These are phyloP conservation scores for Champsocephalus gunnari DNA, from an alignment of 2,797 vertebrate genomes.

Conservation along the genomic window DNA sequence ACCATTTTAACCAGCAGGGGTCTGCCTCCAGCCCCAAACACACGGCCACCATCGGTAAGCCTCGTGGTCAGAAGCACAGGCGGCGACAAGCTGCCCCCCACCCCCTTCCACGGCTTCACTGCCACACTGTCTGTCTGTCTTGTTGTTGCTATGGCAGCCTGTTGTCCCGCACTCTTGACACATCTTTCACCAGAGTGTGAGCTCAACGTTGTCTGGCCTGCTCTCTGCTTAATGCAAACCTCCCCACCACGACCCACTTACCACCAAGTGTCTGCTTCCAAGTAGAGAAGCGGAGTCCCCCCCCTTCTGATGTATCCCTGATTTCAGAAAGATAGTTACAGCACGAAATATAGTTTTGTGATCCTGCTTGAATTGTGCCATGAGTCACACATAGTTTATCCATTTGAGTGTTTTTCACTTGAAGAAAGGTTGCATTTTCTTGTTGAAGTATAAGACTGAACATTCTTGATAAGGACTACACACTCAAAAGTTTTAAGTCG, in stretches of 20 bases:
- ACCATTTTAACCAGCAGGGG: constrained; percentile 88
- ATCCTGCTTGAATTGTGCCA: too few relatives aligned
- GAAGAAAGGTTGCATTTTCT: too few relatives aligned
- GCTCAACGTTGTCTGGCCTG: constrained; percentile 57
- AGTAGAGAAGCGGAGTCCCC: background rate
- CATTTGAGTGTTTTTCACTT: too few relatives aligned
- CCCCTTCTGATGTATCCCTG: too few relatives aligned
- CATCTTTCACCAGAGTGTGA: constrained; percentile 49
- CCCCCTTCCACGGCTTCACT: constrained; percentile 34
- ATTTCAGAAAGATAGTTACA: too few relatives aligned
- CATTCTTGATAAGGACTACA: too few relatives aligned
- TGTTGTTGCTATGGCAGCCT: constrained; percentile 50
- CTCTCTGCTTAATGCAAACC: constrained; percentile 59
- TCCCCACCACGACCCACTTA: constrained; percentile 24
- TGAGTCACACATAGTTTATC: too few relatives aligned
- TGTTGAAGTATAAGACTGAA: too few relatives aligned
- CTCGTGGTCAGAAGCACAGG: constrained; percentile 54
- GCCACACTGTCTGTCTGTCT: constrained; percentile 65
- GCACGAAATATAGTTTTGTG: too few relatives aligned
- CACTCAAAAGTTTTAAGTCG: too few relatives aligned
- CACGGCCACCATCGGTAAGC: constrained; percentile 85
- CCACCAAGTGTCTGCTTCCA: constrained; percentile 54
- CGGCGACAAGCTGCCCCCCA: constrained; percentile 20
- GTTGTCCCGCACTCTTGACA: constrained; percentile 53
- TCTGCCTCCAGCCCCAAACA: constrained; percentile 90